These are phyloP conservation scores for Hipposideros armiger DNA, from an alignment of 2,113 vertebrate genomes.

Conservation along the genomic window DNA sequence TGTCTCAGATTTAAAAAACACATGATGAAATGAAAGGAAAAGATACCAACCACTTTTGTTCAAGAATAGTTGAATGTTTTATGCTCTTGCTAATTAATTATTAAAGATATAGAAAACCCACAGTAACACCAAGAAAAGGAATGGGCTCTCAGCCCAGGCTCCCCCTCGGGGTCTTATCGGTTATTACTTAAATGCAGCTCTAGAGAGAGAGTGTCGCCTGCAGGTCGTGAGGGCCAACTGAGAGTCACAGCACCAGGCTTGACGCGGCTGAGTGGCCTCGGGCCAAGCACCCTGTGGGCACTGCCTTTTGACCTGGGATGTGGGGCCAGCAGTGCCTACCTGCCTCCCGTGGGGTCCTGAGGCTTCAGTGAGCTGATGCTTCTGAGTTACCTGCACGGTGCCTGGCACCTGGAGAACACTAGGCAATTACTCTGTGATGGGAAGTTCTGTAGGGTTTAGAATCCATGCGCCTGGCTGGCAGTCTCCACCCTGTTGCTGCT, in stretches of 20 bases:
- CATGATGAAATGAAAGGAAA: not conserved
- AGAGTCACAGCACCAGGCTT: too few species aligned
- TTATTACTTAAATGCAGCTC: not conserved
- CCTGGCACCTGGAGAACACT: not conserved
- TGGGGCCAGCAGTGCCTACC: not conserved
- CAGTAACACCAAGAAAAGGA: not conserved
- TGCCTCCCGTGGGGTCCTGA: not conserved
- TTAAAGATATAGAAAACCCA: not conserved
- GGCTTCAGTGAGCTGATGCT: not conserved
- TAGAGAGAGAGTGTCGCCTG: not conserved
- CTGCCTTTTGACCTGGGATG: not conserved
- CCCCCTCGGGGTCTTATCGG: fast-evolving
- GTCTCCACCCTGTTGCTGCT: not conserved
- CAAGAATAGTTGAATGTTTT: not conserved
- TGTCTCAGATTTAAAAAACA: conserved; percentile 6
- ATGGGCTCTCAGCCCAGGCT: not conserved
- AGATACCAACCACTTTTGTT: not conserved
- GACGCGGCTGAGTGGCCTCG: not conserved
- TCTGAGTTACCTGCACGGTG: fast-evolving
- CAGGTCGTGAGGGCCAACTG: not conserved
- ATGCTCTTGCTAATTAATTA: not conserved
- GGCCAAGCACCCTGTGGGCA: not conserved
- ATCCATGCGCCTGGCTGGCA: not conserved
- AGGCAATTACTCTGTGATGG: fast-evolving
- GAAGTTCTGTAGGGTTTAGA: not conserved